These are phyloP conservation scores for Penaeus vannamei DNA, from an alignment of 1,140 invertebrate species.

Conservation along the genomic window DNA sequence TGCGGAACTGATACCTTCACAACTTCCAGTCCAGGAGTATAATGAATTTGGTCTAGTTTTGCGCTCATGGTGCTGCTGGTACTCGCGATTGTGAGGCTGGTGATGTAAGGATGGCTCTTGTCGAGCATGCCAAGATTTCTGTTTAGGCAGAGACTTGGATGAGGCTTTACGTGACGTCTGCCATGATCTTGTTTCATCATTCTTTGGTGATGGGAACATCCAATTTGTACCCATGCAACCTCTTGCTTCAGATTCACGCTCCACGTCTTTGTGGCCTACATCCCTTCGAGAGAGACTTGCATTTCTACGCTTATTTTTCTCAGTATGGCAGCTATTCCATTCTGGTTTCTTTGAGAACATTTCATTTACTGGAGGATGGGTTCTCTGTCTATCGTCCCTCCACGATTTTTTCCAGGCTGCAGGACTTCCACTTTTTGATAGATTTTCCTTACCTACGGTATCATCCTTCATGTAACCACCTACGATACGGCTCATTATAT, in stretches of 20 bases:
- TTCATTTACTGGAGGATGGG: slow-evolving; percentile 28
- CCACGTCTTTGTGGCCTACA: slow-evolving; percentile 17
- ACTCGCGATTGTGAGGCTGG: background rate
- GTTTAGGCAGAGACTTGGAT: slow-evolving; percentile 40
- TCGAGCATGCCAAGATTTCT: slow-evolving; percentile 34
- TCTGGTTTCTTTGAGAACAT: slow-evolving; percentile 48
- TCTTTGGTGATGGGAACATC: slow-evolving; percentile 3
- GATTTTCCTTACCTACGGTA: background rate
- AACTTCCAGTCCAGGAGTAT: slow-evolving; percentile 51
- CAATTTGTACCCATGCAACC: slow-evolving; percentile 20
- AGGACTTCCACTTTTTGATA: background rate
- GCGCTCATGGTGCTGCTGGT: slow-evolving; percentile 24
- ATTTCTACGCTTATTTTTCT: slow-evolving; percentile 47
- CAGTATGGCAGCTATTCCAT: slow-evolving; percentile 28
- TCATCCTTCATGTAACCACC: slow-evolving; percentile 35
- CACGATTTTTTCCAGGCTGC: slow-evolving; percentile 25
- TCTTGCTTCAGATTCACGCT: slow-evolving; percentile 25
- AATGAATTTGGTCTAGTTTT: slow-evolving; percentile 50
- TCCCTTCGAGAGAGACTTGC: slow-evolving; percentile 25
- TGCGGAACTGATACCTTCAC: slow-evolving; percentile 45
- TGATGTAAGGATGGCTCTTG: slow-evolving; percentile 32
- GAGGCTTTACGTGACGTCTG: slow-evolving; percentile 35
- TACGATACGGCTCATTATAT: slow-evolving; percentile 39
- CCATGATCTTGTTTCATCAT: slow-evolving; percentile 40
- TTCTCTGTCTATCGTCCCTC: slow-evolving; percentile 9